Conservation (phyloP, 2,113 vertebrate species). For the Himantopus leucocephalus region DNA sequence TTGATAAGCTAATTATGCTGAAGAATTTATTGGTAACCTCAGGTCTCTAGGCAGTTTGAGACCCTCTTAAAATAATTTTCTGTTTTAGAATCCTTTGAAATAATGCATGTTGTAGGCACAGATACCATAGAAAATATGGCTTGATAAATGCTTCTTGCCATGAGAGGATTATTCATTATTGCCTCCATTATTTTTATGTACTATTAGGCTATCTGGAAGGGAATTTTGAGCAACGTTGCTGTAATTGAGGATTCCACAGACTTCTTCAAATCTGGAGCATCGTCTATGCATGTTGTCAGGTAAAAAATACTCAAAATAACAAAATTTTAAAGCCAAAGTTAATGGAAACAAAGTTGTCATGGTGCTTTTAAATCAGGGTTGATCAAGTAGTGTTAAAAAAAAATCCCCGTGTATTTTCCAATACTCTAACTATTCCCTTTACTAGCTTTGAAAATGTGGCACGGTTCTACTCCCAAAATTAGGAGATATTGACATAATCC, state of each 20-base stretch:
- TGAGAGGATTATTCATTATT: not conserved
- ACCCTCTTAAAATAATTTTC: not conserved
- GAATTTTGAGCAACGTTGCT: conserved; percentile 80
- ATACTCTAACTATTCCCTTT: not conserved
- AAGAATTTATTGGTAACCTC: not conserved
- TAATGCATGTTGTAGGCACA: not conserved
- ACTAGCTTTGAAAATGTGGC: not conserved
- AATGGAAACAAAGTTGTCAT: not conserved
- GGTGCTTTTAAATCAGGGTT: not conserved
- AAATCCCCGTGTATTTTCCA: not conserved
- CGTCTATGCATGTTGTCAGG: conserved; percentile 87
- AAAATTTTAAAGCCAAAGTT: not conserved
- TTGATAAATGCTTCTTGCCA: not conserved
- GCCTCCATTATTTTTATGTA: not conserved
- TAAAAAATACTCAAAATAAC: conserved; percentile 38
- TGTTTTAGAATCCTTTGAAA: not conserved
- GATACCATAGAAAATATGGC: not conserved
- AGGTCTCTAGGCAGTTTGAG: not conserved
- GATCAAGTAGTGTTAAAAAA: not conserved
- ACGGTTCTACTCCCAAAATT: not conserved
- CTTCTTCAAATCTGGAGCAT: conserved; percentile 86
- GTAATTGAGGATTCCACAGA: conserved; percentile 80
- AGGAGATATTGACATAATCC: not conserved
- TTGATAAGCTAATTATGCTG: not conserved
- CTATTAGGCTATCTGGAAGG: conserved; percentile 80